These are phyloP conservation scores for Mesochorus sp. DNA, from an alignment of 2,888 invertebrate species.

Conservation along the genomic window DNA sequence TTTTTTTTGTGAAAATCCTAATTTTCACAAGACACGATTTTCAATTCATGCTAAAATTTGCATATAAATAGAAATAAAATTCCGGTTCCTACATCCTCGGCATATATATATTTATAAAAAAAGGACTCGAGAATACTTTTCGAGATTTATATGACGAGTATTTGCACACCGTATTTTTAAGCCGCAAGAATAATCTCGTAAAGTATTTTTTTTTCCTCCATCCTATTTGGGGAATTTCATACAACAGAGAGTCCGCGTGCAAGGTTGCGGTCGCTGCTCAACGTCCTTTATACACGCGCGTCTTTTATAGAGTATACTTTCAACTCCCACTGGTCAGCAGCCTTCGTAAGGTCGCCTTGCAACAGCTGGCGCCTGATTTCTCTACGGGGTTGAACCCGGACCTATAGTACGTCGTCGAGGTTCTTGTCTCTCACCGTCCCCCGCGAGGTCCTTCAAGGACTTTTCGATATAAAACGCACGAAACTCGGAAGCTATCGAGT, in stretches of 20 bases:
- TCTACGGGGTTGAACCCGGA: constrained; percentile 26
- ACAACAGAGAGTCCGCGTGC: neutral
- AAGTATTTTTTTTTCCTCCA: neutral
- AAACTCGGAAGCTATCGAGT: constrained; percentile 9
- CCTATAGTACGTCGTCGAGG: neutral
- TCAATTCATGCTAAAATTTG: too few species aligned
- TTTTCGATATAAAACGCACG: neutral
- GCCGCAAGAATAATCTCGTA: neutral
- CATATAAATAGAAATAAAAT: too few species aligned
- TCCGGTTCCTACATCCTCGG: too few species aligned
- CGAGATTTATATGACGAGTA: neutral
- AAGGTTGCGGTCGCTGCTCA: constrained; percentile 29
- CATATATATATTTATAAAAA: too few species aligned
- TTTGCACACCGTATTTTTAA: neutral
- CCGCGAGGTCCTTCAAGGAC: constrained; percentile 8
- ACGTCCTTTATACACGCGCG: constrained; percentile 35
- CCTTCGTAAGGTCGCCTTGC: constrained; percentile 50
- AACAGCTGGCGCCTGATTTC: constrained; percentile 8
- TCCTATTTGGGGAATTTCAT: neutral
- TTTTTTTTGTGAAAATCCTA: too few species aligned
- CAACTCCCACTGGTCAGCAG: constrained; percentile 18
- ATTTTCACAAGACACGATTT: too few species aligned
- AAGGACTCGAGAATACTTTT: neutral
- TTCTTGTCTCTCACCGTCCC: neutral
- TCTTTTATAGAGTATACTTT: constrained; percentile 41